phyloP scores from a whole-genome alignment of 2,888 invertebrate species.

The Horisme vitalbata region DNA sequence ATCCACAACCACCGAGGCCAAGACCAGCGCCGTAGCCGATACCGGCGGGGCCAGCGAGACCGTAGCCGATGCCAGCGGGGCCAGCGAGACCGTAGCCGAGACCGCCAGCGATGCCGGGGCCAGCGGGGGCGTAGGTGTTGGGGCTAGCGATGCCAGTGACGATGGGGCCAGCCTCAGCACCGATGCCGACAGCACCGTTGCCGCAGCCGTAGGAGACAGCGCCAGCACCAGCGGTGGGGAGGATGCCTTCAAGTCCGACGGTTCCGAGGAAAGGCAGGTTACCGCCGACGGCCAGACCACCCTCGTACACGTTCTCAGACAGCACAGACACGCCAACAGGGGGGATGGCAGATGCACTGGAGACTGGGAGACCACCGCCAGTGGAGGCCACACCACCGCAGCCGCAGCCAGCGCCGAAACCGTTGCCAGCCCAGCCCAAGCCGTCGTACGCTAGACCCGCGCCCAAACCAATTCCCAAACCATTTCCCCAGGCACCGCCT shows the following conservation, averaged over 20 bases:
- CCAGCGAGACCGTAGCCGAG: conserved; percentile 3
- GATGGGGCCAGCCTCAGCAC: conserved; percentile 18
- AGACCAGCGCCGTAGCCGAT: not conserved
- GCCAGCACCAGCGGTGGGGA: conserved; percentile 43
- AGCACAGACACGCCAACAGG: conserved; percentile 48
- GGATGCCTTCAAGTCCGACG: conserved; percentile 44
- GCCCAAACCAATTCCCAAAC: not conserved
- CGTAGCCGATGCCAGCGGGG: not conserved
- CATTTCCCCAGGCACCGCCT: not conserved
- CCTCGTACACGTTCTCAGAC: conserved; percentile 51
- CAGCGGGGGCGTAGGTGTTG: conserved; percentile 7
- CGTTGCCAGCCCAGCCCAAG: not conserved
- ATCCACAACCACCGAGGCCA: not conserved
- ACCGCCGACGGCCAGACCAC: conserved; percentile 44
- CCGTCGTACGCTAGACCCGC: not conserved
- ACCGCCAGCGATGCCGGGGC: not conserved
- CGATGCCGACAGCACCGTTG: conserved; percentile 33
- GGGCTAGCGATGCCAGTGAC: conserved; percentile 22
- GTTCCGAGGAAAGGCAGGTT: conserved; percentile 49
- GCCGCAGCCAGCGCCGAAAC: conserved; percentile 21
- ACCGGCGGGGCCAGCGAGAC: not conserved
- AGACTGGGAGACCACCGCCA: conserved; percentile 20
- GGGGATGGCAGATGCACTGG: conserved; percentile 41
- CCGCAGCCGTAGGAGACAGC: conserved; percentile 44
- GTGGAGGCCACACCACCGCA: conserved; percentile 8